Conservation (phyloP, 2,113 vertebrate genomes). For the Plotosus lineatus region DNA sequence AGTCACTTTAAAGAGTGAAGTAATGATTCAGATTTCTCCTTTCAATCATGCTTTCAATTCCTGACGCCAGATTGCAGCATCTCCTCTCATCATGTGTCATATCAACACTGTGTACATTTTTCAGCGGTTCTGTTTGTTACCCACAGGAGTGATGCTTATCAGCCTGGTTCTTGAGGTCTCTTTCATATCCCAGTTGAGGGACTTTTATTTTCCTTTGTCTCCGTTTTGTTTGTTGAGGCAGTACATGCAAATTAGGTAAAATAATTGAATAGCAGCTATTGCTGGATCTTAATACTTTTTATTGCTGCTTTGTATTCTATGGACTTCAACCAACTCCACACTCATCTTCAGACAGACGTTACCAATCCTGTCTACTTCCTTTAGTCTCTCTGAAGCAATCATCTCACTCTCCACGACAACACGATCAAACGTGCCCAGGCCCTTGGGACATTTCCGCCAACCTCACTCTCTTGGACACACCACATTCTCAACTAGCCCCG, state of each 20-base stretch:
- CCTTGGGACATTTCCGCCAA: no score
- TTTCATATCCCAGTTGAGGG: not conserved
- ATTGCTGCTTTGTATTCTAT: not conserved
- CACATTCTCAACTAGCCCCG: not conserved
- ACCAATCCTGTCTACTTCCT: not conserved
- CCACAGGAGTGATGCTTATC: not conserved
- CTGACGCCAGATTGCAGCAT: not conserved
- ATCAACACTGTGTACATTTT: not conserved
- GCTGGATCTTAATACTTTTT: not conserved
- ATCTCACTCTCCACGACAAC: no score
- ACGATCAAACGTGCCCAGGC: no score
- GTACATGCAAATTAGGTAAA: not conserved
- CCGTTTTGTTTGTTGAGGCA: not conserved
- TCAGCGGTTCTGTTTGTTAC: not conserved
- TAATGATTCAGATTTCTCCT: not conserved
- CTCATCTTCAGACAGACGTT: not conserved
- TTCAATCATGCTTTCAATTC: not conserved
- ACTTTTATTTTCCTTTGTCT: not conserved
- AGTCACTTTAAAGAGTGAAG: not conserved
- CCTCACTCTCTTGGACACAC: no score
- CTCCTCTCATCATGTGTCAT: not conserved
- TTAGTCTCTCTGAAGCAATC: no score
- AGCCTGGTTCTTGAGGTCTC: not conserved
- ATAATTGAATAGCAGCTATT: not conserved
- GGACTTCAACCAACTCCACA: not conserved